phyloP scores from a whole-genome alignment of 2,113 vertebrate species.

The Astur gentilis region DNA sequence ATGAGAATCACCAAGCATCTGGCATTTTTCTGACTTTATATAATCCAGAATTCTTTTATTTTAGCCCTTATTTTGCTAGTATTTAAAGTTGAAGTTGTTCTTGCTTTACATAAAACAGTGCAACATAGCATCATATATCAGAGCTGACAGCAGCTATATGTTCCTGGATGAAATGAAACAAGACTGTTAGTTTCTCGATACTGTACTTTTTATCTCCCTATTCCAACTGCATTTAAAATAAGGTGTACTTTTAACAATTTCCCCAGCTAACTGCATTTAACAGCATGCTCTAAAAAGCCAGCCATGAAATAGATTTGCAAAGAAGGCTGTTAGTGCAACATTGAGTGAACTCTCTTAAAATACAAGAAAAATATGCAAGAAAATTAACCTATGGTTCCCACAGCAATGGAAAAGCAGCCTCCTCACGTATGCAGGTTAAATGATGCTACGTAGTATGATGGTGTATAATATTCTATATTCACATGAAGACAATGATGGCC shows the following conservation, averaged over 20 bases:
- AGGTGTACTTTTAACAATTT: not conserved
- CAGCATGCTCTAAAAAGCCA: not conserved
- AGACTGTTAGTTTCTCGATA: not conserved
- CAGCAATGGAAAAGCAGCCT: not conserved
- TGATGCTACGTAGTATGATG: not conserved
- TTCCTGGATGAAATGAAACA: not conserved
- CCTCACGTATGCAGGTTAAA: not conserved
- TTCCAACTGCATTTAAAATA: not conserved
- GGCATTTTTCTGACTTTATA: not conserved
- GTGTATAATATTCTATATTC: not conserved
- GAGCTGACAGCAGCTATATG: not conserved
- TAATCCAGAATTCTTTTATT: not conserved
- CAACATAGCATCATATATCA: not conserved
- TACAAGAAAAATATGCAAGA: not conserved
- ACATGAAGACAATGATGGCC: not conserved
- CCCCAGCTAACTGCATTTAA: not conserved
- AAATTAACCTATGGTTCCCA: slow-evolving; percentile 8
- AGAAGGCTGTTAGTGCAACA: not conserved
- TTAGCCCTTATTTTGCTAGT: not conserved
- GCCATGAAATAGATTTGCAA: not conserved
- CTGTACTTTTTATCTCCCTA: not conserved
- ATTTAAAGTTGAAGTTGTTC: not conserved
- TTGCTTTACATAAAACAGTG: not conserved
- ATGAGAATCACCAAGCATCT: not conserved
- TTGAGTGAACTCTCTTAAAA: not conserved